phyloP scores from a whole-genome alignment of 2,888 invertebrate species.

The Odontocolon sp. region DNA sequence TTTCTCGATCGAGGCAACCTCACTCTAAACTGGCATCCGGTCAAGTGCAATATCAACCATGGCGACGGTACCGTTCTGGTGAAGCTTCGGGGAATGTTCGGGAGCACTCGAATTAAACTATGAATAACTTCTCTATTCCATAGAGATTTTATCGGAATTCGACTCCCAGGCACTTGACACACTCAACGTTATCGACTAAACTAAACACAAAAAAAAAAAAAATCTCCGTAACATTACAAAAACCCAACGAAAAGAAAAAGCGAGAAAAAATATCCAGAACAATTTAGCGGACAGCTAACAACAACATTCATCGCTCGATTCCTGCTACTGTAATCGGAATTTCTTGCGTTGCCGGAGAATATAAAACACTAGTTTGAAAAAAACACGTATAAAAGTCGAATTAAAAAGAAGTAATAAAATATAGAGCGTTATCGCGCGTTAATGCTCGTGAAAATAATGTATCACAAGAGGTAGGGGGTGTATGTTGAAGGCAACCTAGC shows the following conservation, averaged over 20 bases:
- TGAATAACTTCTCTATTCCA: constrained; percentile 12
- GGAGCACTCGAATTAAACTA: constrained; percentile 27
- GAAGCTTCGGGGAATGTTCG: constrained; percentile 17
- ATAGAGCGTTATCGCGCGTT: constrained; percentile 46
- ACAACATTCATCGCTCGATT: neutral
- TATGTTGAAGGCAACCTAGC: neutral
- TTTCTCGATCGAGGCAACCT: constrained; percentile 14
- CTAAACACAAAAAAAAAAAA: constrained; percentile 1
- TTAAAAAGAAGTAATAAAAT: neutral
- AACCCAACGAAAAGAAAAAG: neutral
- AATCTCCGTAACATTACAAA: neutral
- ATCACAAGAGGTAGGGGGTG: constrained; percentile 34
- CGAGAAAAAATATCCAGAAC: no score
- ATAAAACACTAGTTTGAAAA: neutral
- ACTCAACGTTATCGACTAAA: neutral
- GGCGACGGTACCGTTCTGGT: neutral
- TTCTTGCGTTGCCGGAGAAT: no score
- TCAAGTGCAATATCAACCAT: constrained; percentile 55
- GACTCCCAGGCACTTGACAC: neutral
- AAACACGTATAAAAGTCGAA: neutral
- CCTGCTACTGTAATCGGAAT: neutral
- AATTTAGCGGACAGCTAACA: neutral
- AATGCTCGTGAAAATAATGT: constrained; percentile 56
- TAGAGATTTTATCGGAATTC: neutral
- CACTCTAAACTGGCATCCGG: constrained; percentile 54